Evolutionary conservation across 2,113 vertebrate genomes (phyloP), one percentile per base, ranked within the genome.

Genomic region (Irena cyanogastra): DNA sequence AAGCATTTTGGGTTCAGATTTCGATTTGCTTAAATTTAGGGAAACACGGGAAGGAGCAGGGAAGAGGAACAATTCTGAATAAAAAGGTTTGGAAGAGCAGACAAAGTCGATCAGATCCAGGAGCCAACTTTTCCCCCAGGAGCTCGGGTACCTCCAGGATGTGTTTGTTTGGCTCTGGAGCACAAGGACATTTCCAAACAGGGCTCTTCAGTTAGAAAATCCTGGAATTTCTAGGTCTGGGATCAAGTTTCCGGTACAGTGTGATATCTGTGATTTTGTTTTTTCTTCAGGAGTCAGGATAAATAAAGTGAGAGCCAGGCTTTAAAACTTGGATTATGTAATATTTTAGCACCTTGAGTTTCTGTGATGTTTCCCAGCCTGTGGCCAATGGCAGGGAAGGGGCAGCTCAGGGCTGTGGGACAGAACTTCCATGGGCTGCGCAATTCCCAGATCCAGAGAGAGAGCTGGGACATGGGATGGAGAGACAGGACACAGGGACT

Each of bases 121-220:
- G 27, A 37, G 56, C 26, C 15, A 18, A 3, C 22, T 27, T 37
- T 23, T 7, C 3, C 30, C 11, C 7, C 0, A 1, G 39, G 17
- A 63, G 59, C n/a, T 79, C 80, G 54, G 75, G 28, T 39, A 17
- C 21, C 14, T 7, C 28, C 33, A 16, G 1, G 37, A 59, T 19
- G 28, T 4, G 7, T 4, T 33, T 42, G 20, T 35, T 59, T 56
- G 64, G 59, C 31, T 59, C 30, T 52, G 52, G 69, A 84, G 83
- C 77, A 42, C 26, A 61, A 92, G 93, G 59, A 69, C 78, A 18
- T 74, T 84, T 94, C 76, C 80, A 76, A 72, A 27, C 21, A 16
- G 17, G 27, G 18, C 21, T n/a, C 47, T 82, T 74, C 44, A 11
- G 83, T 52, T 77, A 57, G 49, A 47, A 63, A 31, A 78, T 33